Evolutionary conservation across 92 coral and sea anemone genomes (phyloP), one percentile per base, ranked within the genome.

Genomic region (Porites evermanni): DNA sequence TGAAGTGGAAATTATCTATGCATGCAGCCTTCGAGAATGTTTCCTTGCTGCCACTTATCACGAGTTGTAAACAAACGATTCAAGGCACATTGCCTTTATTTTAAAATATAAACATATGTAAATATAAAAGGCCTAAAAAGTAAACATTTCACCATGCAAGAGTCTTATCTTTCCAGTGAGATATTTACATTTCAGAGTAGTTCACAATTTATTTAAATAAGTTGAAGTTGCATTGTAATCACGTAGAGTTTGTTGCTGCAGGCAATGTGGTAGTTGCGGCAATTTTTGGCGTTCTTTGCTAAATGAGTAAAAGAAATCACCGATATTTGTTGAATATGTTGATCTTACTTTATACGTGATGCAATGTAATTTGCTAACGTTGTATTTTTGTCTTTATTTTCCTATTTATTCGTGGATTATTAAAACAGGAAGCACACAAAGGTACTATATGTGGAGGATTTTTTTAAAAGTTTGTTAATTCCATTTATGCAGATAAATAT

Each of bases 41-140:
- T 53, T 80, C 51, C 17, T 7, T 47, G 7, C 29, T 53, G 74
- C 32, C 84, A 79, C 74, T 66, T 53, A 67, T 38, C 4, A 23
- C 16, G 23, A n/a, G 66, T 68, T 80, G 84, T 80, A 80, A 80
- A 80, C 84, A 80, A 80, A 32, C 23, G 61, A 8, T 1, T 12
- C 14, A n/a, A 64, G 29, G n/a, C 24, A 1, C 59, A 71, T 32
- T 70, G 77, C 70, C 26, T 81, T 81, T 52, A 54, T 10, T 14
- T 56, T 56, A 56, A 6, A 0, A 0, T 53, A 44, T 23, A 24
- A 70, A 38, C 12, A n/a, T 23, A 12, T 29, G 75, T 68, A 81
- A 81, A 81, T 60, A 67, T 7, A 32, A 66, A 66, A 21, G 52
- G 64, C 84, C 53, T 52, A 79, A 32, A 67, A 75, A 38, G 18